phyloP scores from a whole-genome alignment of 1,140 invertebrate genomes.

The Leptinotarsa lineolata region DNA sequence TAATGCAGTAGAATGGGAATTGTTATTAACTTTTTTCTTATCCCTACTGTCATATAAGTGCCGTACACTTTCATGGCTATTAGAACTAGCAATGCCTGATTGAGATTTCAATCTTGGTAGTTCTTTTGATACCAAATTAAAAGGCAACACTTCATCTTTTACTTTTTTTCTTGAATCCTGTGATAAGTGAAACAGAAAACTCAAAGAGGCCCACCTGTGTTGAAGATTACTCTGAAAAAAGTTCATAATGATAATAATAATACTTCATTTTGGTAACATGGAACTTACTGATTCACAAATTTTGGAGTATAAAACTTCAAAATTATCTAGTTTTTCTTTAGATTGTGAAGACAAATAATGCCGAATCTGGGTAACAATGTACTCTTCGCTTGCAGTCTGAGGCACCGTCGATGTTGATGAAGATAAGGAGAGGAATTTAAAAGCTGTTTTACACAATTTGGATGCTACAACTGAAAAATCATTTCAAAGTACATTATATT shows the following conservation, averaged over 20 bases:
- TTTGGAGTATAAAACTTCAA: conserved; percentile 49
- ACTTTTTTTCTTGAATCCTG: conserved; percentile 12
- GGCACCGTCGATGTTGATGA: not conserved
- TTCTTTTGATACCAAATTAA: conserved; percentile 26
- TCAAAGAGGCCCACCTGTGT: conserved; percentile 29
- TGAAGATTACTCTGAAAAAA: conserved; percentile 25
- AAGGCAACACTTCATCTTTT: conserved; percentile 8
- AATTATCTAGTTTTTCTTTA: conserved; percentile 42
- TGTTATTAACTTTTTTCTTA: conserved; percentile 34
- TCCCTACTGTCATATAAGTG: conserved; percentile 33
- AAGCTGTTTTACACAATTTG: conserved; percentile 47
- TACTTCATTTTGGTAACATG: conserved; percentile 21
- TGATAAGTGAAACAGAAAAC: conserved; percentile 36
- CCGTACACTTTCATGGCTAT: conserved; percentile 33
- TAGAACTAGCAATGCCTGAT: conserved; percentile 16
- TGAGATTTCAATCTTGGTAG: conserved; percentile 28
- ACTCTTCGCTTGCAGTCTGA: conserved; percentile 41
- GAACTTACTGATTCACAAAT: conserved; percentile 49
- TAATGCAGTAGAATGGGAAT: conserved; percentile 25
- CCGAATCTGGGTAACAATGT: conserved; percentile 43
- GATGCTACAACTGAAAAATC: conserved; percentile 41
- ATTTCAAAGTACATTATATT: conserved; percentile 23
- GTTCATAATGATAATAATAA: conserved; percentile 11
- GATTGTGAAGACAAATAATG: conserved; percentile 39
- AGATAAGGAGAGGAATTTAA: conserved; percentile 41